Conservation (phyloP, 2,113 vertebrate species). For the Zosterops hypoxanthus region DNA sequence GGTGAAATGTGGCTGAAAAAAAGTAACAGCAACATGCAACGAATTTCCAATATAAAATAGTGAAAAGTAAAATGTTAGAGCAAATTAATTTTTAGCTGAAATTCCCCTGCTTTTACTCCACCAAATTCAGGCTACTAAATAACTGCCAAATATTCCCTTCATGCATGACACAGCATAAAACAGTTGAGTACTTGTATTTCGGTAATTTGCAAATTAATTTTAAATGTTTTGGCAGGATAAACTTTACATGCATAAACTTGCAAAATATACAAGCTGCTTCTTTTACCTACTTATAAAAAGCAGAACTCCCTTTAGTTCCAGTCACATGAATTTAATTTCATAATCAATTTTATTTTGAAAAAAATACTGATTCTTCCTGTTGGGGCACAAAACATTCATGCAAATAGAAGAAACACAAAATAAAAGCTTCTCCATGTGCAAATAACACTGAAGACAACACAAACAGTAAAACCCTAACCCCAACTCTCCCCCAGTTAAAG, state of each 20-base stretch:
- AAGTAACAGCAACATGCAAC: background rate
- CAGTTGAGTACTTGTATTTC: background rate
- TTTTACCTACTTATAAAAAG: background rate
- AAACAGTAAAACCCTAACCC: background rate
- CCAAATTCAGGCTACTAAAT: background rate
- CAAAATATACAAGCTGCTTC: background rate
- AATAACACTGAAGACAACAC: background rate
- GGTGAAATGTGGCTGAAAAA: background rate
- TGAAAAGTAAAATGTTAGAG: background rate
- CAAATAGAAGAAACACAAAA: background rate
- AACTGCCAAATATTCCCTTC: background rate
- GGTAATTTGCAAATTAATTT: constrained; percentile 26
- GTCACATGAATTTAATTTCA: background rate
- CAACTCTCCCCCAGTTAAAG: background rate
- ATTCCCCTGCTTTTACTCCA: background rate
- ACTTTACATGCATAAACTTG: background rate
- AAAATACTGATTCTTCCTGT: background rate
- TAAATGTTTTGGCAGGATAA: constrained; percentile 18
- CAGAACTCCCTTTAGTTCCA: background rate
- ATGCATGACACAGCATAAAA: constrained; percentile 22
- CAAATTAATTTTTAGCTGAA: background rate
- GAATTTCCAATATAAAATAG: background rate
- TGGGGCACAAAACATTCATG: background rate
- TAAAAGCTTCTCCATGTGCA: background rate
- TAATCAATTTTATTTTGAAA: background rate